Evolutionary conservation across 2,113 vertebrate genomes (phyloP).

Genomic region (Etheostoma cragini): DNA sequence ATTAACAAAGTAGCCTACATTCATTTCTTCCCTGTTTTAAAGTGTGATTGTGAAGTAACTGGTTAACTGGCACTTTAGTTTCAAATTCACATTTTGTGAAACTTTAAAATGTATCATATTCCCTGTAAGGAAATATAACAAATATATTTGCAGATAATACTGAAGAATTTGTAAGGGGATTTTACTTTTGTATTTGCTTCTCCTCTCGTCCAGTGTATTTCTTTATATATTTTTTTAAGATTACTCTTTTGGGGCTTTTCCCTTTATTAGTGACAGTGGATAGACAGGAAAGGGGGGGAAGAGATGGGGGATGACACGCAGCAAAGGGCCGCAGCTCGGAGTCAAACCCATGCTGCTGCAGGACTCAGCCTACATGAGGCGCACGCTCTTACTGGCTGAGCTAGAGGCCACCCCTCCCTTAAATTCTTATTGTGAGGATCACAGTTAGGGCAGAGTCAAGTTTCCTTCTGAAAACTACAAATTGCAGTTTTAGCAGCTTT

Average conservation of each 20-base stretch:
- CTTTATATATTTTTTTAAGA: neutral
- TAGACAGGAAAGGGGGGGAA: too few species aligned
- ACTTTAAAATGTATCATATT: neutral
- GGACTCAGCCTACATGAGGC: too few species aligned
- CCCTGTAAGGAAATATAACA: neutral
- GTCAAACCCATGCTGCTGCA: too few species aligned
- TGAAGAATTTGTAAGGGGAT: neutral
- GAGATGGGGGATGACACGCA: too few species aligned
- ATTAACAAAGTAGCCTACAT: slow-evolving; percentile 4
- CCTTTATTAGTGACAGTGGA: too few species aligned
- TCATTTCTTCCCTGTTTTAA: neutral
- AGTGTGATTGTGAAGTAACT: neutral
- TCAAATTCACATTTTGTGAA: neutral
- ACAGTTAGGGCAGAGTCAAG: neutral
- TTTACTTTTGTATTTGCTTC: neutral
- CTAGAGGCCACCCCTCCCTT: too few species aligned
- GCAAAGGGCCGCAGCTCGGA: too few species aligned
- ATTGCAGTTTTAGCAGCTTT: neutral
- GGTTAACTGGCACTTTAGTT: neutral
- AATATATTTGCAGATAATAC: neutral
- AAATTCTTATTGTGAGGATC: neutral
- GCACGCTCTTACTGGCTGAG: too few species aligned
- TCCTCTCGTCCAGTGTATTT: neutral
- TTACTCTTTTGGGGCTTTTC: too few species aligned
- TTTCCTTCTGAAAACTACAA: neutral